Evolutionary conservation across 2,113 vertebrate species (phyloP), one percentile per base, ranked within the genome.

Genomic region (Barnardius zonarius): DNA sequence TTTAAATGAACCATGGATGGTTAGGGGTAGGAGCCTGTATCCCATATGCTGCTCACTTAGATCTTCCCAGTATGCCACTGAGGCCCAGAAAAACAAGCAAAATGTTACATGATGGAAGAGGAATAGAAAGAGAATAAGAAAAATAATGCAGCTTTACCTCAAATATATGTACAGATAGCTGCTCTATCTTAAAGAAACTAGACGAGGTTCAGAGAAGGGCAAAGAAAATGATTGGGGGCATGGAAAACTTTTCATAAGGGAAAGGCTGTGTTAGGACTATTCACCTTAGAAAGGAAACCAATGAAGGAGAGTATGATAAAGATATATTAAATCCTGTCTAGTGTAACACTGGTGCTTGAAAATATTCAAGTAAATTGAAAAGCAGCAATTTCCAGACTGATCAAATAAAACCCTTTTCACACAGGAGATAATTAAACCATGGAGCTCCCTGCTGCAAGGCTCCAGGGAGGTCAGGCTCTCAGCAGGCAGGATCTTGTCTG

Each of bases 381-480:
- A 76, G 52, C 57, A 87, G 83, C 70, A 91, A 84, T 92, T 95
- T 95, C 69, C 43, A 95, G 81, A 28, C 74, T 78, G 86, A 93
- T 91, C 73, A 95, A 95, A 96, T 89, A 79, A 92, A 92, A 35
- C 19, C 13, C 35, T 79, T 95, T 76, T 92, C 74, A 87, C 52
- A 85, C 22, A 55, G 66, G 69, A 93, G 73, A 73, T 93, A 96
- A 95, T 95, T 84, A 96, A 95, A 73, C 86, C 57, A 30, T 37
- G 44, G 77, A 91, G 87, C 16, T 83, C 75, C 83, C 43, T 91
- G 74, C 73, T 95, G 62, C 35, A 7, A 93, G 84, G 81, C 2
- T 0, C 57, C 16, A 19, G 30, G 28, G 66, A 78, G 74, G 93
- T 82, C 11, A 66, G 63, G 52, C 19, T 61, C 33, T 86, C 22